Base-by-base conservation (phyloP, 2,113 vertebrate genomes). In the Tragulus kanchil region DNA sequence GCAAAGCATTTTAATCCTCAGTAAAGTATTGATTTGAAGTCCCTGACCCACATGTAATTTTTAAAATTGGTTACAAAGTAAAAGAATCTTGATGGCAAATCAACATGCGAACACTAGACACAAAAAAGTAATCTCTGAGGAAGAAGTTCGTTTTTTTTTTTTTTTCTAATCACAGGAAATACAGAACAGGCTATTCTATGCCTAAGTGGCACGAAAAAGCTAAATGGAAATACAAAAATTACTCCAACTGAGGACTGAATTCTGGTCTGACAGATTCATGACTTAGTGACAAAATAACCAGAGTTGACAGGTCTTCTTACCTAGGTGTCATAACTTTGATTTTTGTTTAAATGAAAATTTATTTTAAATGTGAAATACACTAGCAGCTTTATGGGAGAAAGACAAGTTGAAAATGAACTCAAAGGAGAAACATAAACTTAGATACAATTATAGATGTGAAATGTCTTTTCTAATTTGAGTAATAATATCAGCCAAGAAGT, bases 231-330 rank as follows among this genome's bases (percentile, higher is more conserved):
- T 52, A 85, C 79, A 94, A 77, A 92, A 56, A 0, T 48, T 9
- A 93, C 84, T 96, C 79, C 91, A 58, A 79, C 11, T 23, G 61
- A 96, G 61, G 62, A 75, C 83, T 92, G 26, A 95, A 95, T 97
- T 97, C 81, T 97, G n/a, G 16, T 89, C 91, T 97, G 52, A n/a
- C 25, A 92, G 93, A 7, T 26, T 45, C 36, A 73, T 13, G 42
- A 45, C 69, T 73, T 73, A 25, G 42, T 25, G 42, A 45, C 21
- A 13, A 45, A 73, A 45, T 42, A 12, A 3, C 36, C 23, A 45
- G 36, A 52, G 6, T 11, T 25, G 69, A 26, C 26, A 92, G 94
- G 23, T 31, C 11, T 28, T 3, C 52, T 62, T 42, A 62, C 36
- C 25, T 67, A 65, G 0, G 9, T 87, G 36, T 28, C 86, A 79